Evolutionary conservation across 1,140 invertebrate species (phyloP), one percentile per base, ranked within the genome.

Genomic region (Elymnias hypermnestra): DNA sequence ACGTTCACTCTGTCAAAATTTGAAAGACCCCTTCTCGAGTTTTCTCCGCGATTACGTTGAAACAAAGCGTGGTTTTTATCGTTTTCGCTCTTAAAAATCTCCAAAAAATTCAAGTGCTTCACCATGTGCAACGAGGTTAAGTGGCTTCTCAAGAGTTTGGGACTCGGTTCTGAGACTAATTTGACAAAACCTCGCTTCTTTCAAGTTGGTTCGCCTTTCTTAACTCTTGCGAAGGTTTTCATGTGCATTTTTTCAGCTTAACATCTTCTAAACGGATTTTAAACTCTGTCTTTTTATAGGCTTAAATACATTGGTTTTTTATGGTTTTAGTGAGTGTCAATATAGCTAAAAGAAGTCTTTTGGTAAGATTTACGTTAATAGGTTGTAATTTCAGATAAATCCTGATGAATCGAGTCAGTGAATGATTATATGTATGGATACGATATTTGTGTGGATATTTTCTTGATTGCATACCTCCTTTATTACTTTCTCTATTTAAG

Each of bases 21-120:
- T 10, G 9, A 2, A 28, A 28, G 9, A 5, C 9, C 25, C 9
- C 9, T n/a, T 5, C 25, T n/a, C 7, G 9, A 28, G 7, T 28
- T 28, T 3, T n/a, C 9, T n/a, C 9, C 2, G 7, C 25, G 2
- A 3, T 3, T 5, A 3, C 7, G 25, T 28, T 3, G 3, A 38
- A 38, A 23, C 21, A 38, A 13, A 25, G 10, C 6, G 6, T 14
- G 36, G 9, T 38, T 38, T 38, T 38, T 38, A 38, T 38, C 21
- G 21, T 38, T 38, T 38, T 23, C 36, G 21, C 18, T 25, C 9
- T 25, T 38, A 25, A 42, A 42, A 39, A 38, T 17, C 18, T 21
- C 36, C 36, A 38, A 47, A 47, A 47, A 47, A 39, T 39, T 38
- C 37, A 38, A 47, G 44, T 33, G 36, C 13, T 31, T 22, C 9